A percentile compares a stretch with the other conserved stretches of the same genome.
Evolutionary conservation across 2,888 invertebrate species (phyloP).

Genomic region (Caenorhabditis afra): DNA sequence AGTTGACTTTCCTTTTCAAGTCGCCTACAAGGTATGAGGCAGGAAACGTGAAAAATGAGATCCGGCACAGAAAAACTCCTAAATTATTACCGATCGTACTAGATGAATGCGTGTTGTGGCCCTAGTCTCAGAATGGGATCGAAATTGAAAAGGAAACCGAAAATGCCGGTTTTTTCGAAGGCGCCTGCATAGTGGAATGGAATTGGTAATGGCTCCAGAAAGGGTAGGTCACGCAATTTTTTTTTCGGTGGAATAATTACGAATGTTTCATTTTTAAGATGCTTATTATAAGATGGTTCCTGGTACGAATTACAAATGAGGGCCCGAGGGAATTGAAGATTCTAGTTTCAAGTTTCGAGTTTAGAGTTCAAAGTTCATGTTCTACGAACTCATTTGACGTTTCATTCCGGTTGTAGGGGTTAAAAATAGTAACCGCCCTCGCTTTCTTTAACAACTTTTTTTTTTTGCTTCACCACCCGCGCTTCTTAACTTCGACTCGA

Average conservation of each 20-base stretch:
- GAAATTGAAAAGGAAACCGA: background rate
- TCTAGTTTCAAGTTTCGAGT: no score
- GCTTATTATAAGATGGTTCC: no score
- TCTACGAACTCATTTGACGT: slow-evolving; percentile 13
- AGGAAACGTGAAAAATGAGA: slow-evolving; percentile 9
- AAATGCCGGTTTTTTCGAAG: no score
- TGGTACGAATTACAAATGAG: no score
- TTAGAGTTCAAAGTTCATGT: slow-evolving; percentile 12
- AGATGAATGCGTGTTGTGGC: background rate
- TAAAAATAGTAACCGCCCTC: slow-evolving; percentile 35
- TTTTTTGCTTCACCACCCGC: slow-evolving; percentile 15
- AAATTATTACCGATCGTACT: slow-evolving; percentile 28
- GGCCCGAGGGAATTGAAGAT: background rate
- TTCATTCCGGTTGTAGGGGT: slow-evolving; percentile 7
- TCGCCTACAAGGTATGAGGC: no score
- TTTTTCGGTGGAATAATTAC: no score
- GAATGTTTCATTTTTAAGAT: no score
- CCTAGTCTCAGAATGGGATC: background rate
- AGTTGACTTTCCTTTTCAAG: no score
- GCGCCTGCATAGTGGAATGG: no score
- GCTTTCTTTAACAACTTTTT: background rate
- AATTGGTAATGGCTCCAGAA: no score
- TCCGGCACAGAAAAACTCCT: background rate
- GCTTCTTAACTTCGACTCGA: slow-evolving; percentile 25
- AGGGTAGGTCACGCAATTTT: no score